Percentiles rank a stretch among this genome's conserved stretches.
Evolutionary conservation across 2,888 invertebrate genomes (phyloP).

Genomic region (Trissonchulus sp.): DNA sequence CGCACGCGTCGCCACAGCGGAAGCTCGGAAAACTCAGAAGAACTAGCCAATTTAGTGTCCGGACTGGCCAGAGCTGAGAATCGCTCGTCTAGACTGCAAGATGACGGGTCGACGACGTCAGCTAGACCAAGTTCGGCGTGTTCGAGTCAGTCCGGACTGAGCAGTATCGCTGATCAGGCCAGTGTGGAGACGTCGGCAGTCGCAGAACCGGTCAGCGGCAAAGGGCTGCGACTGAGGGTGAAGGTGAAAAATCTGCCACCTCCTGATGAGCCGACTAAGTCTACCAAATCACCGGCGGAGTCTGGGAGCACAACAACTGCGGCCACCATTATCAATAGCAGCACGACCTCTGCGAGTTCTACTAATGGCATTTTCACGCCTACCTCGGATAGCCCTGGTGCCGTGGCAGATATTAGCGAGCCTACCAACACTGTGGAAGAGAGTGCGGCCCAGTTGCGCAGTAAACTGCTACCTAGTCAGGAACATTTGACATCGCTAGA

Average conservation of each 20-base stretch:
- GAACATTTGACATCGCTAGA: constrained; percentile 22
- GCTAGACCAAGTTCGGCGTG: background rate
- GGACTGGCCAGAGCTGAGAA: background rate
- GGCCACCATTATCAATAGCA: background rate
- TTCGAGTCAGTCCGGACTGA: background rate
- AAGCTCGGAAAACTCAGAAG: background rate
- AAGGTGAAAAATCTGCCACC: too few species aligned
- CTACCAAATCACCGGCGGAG: background rate
- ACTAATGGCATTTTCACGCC: background rate
- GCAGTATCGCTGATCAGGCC: background rate
- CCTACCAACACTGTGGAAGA: background rate
- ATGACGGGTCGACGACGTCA: background rate
- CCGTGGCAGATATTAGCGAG: background rate
- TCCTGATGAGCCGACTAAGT: too few species aligned
- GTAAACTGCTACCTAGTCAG: background rate
- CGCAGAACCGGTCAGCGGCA: background rate
- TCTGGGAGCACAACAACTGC: background rate
- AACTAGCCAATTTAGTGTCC: background rate
- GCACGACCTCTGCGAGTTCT: background rate
- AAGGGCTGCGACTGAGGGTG: too few species aligned
- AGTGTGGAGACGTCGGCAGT: background rate
- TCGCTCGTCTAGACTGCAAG: background rate
- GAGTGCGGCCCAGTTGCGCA: background rate
- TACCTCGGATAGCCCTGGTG: background rate
- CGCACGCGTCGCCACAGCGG: background rate